Evolutionary conservation across 2,888 invertebrate genomes (phyloP).

Genomic region (Ectemnius cavifrons): DNA sequence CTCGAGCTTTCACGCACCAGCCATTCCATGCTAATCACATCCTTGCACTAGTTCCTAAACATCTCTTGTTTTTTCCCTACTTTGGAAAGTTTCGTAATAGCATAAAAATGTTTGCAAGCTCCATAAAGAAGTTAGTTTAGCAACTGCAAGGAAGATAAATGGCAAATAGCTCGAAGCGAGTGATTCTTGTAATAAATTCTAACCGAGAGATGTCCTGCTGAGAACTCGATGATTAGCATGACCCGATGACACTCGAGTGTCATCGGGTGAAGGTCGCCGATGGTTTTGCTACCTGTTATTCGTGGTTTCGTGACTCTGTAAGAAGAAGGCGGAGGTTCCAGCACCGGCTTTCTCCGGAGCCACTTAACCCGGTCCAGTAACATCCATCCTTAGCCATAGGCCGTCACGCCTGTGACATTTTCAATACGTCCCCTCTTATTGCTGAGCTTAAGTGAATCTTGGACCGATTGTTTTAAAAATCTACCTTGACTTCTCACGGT

Average conservation of each 20-base stretch:
- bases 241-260: slow-evolving; percentile 3
- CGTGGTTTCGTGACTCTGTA: slow-evolving; percentile 64
- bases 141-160: no score
- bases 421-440: slow-evolving; percentile 36
- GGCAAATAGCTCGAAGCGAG: no score
- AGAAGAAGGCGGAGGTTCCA: slow-evolving; percentile 62
- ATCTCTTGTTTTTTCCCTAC: no score
- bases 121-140: no score
- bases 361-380: slow-evolving; percentile 77
- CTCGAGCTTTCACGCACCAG: no score
- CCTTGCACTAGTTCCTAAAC: no score
- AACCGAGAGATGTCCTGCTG: background rate
- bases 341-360: slow-evolving; percentile 73
- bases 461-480: no score
- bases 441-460: no score
- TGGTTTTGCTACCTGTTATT: slow-evolving; percentile 33
- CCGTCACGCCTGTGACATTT: slow-evolving; percentile 69
- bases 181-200: background rate
- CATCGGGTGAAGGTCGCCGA: slow-evolving; percentile 53
- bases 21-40: no score
- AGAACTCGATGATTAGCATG: slow-evolving; percentile 37
- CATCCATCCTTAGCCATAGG: slow-evolving; percentile 68
- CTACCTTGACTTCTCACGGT: no score
- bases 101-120: no score
- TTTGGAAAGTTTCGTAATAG: no score